Evolutionary conservation across 2,797 vertebrate genomes (phyloP), one percentile per base, ranked within the genome.

Genomic region (Melanotaenia pygmaea): DNA sequence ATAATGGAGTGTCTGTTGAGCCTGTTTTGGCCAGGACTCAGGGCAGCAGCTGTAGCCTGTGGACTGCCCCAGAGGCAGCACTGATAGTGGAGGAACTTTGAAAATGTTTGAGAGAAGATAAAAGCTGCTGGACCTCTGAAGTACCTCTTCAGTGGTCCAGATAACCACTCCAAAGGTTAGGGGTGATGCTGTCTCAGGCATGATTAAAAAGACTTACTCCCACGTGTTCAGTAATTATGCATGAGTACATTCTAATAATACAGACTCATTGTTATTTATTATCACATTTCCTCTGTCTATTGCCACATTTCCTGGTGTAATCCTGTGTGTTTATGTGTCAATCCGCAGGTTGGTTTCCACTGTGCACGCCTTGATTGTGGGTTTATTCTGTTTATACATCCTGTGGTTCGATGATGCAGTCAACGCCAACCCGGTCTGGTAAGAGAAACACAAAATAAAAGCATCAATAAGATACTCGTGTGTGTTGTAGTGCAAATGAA

Each of bases 381-480:
- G 95, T 0, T 80, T 94, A 66, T 94, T 96, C 85, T 95, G 95
- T 80, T 89, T 95, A 47, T 95, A 95, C 83, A 95, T 95, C 90
- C 91, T 96, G 82, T 94, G 93, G 86, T 96, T 89, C 3, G 95
- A 95, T 7, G 94, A 95, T 1, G 93, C 74, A 0, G 90, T 95
- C 77, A 96, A 96, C 70, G 85, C 90, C 72, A 93, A 95, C 77
- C 95, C 95, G 0, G 92, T 95, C 85, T 96, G 95, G 95, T 96
- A 92, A 95, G 94, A 84, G 38, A 16, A 58, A 54, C 51, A 10
- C 11, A 65, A 58, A 78, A 11, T 32, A 30, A 22, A 40, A 61
- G 22, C 59, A 18, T 24, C 1, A 47, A 14, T 3, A 13, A 63
- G 8, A 37, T n/a, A 20, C 14, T 7, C 2, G 1, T 24, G 16